These are phyloP conservation scores for Tapirus indicus DNA, from an alignment of 2,797 vertebrate genomes.

Conservation along the genomic window DNA sequence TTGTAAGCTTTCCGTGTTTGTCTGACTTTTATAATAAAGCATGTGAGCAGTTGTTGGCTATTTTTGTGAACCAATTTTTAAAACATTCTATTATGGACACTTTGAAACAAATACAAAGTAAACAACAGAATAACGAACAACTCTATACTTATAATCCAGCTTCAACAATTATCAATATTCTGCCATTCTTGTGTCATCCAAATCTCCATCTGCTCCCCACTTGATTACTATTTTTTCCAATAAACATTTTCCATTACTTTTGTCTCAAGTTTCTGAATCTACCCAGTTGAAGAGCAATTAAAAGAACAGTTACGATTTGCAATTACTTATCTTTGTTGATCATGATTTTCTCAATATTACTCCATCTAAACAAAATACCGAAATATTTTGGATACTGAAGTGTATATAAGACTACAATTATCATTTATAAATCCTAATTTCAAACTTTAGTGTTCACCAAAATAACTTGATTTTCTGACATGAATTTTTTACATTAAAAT, in stretches of 20 bases:
- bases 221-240: constrained; percentile 14
- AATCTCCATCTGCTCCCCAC: constrained; percentile 22
- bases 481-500: background rate
- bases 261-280: constrained; percentile 16
- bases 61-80: constrained; percentile 3
- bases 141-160: background rate
- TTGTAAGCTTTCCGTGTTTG: background rate
- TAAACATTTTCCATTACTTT: background rate
- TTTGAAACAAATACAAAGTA: constrained; percentile 36
- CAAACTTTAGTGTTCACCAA: constrained; percentile 30
- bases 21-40: background rate
- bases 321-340: background rate
- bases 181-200: background rate
- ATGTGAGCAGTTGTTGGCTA: background rate
- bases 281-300: background rate
- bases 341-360: constrained; percentile 20
- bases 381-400: constrained; percentile 24
- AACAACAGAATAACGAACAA: constrained; percentile 22
- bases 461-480: constrained; percentile 21
- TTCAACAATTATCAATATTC: constrained; percentile 1
- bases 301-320: constrained; percentile 19
- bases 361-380: constrained; percentile 14
- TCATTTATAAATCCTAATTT: constrained; percentile 57
- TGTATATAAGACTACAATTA: background rate
- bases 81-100: constrained; percentile 30